phyloP scores from a whole-genome alignment of 1,140 invertebrate species.

The Plodia interpunctella region DNA sequence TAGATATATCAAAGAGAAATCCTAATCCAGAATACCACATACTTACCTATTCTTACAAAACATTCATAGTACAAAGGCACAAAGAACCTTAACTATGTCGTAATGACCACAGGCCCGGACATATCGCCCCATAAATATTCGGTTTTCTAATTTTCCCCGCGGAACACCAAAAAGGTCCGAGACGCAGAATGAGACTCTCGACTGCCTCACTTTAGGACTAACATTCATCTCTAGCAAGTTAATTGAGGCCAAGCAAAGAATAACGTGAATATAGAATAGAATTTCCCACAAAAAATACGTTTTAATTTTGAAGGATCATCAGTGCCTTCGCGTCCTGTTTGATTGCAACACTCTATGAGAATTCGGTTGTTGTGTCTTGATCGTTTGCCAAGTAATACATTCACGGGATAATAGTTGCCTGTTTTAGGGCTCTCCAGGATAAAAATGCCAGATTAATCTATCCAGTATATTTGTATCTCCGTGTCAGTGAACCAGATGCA shows the following conservation, averaged over 20 bases:
- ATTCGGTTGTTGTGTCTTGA: too few species aligned
- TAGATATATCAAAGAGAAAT: not conserved
- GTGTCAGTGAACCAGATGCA: too few species aligned
- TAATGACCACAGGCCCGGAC: constrained; percentile 1
- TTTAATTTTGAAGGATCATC: too few species aligned
- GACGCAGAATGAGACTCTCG: constrained; percentile 24
- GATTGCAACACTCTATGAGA: too few species aligned
- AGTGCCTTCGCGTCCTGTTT: too few species aligned
- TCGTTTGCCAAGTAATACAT: too few species aligned
- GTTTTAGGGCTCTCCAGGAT: too few species aligned
- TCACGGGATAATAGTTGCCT: too few species aligned
- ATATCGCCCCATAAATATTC: constrained; percentile 6
- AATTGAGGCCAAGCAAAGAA: constrained; percentile 42
- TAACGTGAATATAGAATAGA: not conserved
- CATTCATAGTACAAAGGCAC: not conserved
- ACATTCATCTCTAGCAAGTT: constrained; percentile 58
- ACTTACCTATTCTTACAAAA: constrained; percentile 1
- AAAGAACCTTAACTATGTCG: not conserved
- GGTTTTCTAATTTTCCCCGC: constrained; percentile 12
- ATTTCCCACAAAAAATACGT: too few species aligned
- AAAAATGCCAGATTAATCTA: too few species aligned
- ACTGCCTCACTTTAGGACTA: constrained; percentile 40
- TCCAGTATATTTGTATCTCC: too few species aligned
- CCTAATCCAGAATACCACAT: not conserved
- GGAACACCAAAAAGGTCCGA: constrained; percentile 21